Evolutionary conservation across 2,888 invertebrate species (phyloP).

Genomic region (Oligia strigilis): DNA sequence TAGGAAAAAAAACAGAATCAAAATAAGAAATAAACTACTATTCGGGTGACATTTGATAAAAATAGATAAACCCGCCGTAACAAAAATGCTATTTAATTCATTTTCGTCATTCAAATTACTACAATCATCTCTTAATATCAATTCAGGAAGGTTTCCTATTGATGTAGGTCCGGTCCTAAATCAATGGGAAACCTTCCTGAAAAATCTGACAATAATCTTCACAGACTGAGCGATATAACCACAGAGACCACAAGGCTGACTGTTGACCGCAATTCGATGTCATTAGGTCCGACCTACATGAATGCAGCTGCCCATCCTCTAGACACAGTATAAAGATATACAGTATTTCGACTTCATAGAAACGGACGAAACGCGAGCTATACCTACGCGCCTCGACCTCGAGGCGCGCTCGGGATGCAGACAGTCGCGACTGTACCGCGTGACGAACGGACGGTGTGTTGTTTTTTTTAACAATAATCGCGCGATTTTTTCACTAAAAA

Average conservation of each 20-base stretch:
- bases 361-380: no score
- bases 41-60: not conserved
- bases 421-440: no score
- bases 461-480: no score
- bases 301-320: slow-evolving; percentile 17
- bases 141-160: not conserved
- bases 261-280: slow-evolving; percentile 35
- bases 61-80: not conserved
- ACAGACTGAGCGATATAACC: not conserved
- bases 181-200: not conserved
- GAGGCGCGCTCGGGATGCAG: no score
- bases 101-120: not conserved
- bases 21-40: not conserved
- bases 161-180: not conserved
- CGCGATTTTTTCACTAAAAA: no score
- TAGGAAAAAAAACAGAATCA: not conserved
- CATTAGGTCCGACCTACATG: slow-evolving; percentile 32
- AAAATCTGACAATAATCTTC: not conserved
- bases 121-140: no score
- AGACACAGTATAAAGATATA: no score
- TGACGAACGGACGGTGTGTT: no score
- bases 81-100: not conserved
- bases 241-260: slow-evolving; percentile 11
- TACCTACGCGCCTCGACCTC: no score
- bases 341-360: no score